Evolutionary conservation across 2,113 vertebrate species (phyloP).

Genomic region (Callopanchax toddi): DNA sequence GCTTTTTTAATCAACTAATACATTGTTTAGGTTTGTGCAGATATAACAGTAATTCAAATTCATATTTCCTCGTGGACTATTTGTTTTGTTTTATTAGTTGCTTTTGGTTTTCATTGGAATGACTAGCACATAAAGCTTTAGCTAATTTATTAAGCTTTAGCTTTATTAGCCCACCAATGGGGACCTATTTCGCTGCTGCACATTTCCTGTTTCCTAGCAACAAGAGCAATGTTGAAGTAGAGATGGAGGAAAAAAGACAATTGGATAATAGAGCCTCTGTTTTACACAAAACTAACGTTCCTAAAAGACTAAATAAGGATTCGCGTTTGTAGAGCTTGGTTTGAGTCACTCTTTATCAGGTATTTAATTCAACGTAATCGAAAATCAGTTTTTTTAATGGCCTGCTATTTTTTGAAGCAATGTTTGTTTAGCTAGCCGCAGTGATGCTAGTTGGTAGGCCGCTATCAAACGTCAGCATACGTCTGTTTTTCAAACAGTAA

Average conservation of each 20-base stretch:
- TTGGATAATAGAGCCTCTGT: conserved; percentile 57
- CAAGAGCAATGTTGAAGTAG: conserved; percentile 73
- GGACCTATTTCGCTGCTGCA: conserved; percentile 77
- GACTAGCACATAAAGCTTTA: no score
- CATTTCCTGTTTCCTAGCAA: conserved; percentile 86
- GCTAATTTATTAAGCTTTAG: no score
- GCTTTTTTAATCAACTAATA: neutral
- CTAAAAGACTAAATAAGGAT: conserved; percentile 9
- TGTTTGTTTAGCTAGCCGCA: conserved; percentile 76
- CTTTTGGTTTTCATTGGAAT: no score
- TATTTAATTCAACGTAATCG: conserved; percentile 24
- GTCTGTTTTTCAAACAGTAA: neutral
- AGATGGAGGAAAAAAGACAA: conserved; percentile 68
- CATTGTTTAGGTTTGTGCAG: no score
- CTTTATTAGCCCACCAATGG: neutral
- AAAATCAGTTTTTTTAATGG: conserved; percentile 13
- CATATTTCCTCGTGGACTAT: no score
- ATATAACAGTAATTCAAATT: no score
- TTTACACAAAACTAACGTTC: conserved; percentile 31
- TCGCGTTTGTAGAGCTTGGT: neutral
- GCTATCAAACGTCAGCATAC: conserved; percentile 20
- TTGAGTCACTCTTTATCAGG: conserved; percentile 27
- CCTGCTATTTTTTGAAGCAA: conserved; percentile 66
- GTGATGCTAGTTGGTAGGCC: conserved; percentile 41
- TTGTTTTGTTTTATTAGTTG: no score